Evolutionary conservation across 2,797 vertebrate species (phyloP).

Genomic region (Gymnocypris eckloni): DNA sequence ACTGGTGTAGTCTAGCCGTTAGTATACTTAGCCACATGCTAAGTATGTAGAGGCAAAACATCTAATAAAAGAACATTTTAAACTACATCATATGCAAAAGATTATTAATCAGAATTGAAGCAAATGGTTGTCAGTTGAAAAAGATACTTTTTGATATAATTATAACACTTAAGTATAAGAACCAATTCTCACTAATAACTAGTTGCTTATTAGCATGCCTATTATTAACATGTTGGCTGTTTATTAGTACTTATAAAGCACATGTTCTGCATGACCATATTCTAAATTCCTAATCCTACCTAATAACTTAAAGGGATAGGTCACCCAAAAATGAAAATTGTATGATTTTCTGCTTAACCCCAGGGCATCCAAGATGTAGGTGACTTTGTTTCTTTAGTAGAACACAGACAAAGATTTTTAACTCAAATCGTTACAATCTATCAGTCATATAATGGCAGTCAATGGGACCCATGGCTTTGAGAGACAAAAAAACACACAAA

Average conservation of each 20-base stretch:
- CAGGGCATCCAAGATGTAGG: no score
- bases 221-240: neutral
- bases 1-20: neutral
- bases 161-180: neutral
- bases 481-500: no score
- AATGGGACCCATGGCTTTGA: no score
- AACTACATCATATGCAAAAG: neutral
- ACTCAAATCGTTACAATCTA: no score
- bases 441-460: no score
- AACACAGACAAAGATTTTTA: no score
- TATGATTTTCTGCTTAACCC: no score
- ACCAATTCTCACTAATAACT: neutral
- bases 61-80: neutral
- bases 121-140: neutral
- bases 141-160: neutral
- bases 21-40: neutral
- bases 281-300: no score
- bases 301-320: no score
- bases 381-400: no score
- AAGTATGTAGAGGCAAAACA: neutral
- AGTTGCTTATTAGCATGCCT: neutral
- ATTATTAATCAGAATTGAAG: neutral
- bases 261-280: neutral
- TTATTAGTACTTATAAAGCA: neutral
- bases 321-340: no score